phyloP scores from a whole-genome alignment of 2,797 vertebrate genomes.

The Apodemus agrarius region DNA sequence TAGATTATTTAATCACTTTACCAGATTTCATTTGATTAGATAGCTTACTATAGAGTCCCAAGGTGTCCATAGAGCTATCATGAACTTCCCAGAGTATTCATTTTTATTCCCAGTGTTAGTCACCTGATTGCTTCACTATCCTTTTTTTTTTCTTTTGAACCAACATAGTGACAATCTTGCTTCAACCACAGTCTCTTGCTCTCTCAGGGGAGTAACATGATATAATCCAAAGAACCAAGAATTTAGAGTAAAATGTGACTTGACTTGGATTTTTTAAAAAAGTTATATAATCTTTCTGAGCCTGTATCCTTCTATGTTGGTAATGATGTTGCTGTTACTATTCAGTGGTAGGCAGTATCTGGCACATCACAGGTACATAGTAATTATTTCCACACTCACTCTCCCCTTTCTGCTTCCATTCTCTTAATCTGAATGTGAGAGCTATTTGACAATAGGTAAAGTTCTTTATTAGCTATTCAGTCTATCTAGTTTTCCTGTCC shows the following conservation, averaged over 20 bases:
- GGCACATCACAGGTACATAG: not conserved
- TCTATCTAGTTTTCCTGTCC: constrained; percentile 27
- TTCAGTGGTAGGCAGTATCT: not conserved
- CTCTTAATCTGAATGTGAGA: constrained; percentile 56
- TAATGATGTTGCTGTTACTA: not conserved
- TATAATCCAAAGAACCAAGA: not conserved
- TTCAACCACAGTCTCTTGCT: constrained; percentile 1
- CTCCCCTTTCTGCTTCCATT: not conserved
- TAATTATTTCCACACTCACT: not conserved
- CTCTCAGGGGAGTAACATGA: not conserved
- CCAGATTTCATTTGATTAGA: constrained; percentile 21
- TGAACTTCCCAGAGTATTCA: not conserved
- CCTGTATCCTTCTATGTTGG: not conserved
- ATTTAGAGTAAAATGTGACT: not conserved
- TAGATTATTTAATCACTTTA: constrained; percentile 15
- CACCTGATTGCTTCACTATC: not conserved
- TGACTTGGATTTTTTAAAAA: constrained; percentile 6
- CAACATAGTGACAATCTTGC: constrained; percentile 7
- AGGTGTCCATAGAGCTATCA: not conserved
- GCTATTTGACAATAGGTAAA: constrained; percentile 24
- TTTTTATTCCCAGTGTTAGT: constrained; percentile 2
- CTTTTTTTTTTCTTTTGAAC: not conserved
- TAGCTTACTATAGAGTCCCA: not conserved
- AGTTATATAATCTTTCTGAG: not conserved
- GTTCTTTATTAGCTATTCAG: constrained; percentile 53